Conservation (phyloP, 2,888 invertebrate species). For the Diplazon laetatorius region DNA sequence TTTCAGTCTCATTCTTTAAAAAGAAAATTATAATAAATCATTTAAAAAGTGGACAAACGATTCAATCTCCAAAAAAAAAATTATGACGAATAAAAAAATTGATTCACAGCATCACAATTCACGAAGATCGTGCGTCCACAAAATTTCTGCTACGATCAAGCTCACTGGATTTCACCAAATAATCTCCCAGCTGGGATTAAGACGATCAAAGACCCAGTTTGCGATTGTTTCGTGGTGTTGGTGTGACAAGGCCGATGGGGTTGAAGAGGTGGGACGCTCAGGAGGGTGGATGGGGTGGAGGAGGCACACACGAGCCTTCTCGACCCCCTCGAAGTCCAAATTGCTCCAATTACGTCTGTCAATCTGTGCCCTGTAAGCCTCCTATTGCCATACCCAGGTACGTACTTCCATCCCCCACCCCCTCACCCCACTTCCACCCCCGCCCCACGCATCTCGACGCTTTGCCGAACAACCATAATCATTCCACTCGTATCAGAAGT, state of each 20-base stretch:
- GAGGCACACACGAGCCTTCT: conserved; percentile 27
- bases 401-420: neutral
- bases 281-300: no score
- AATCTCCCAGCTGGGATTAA: conserved; percentile 30
- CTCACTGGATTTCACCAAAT: conserved; percentile 2
- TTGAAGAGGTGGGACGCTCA: no score
- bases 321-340: conserved; percentile 62
- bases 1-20: no score
- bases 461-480: conserved; percentile 68
- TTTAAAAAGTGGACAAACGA: no score
- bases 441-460: no score
- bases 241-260: neutral
- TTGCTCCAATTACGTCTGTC: conserved; percentile 77
- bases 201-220: conserved; percentile 44
- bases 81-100: no score
- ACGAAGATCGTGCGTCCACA: no score
- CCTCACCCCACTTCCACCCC: no score
- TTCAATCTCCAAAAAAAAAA: no score
- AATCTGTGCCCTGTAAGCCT: conserved; percentile 69
- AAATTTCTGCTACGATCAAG: conserved; percentile 5
- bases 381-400: conserved; percentile 19
- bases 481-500: conserved; percentile 73
- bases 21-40: no score
- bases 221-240: neutral
- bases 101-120: no score